Conservation (phyloP, 2,113 vertebrate genomes). For the Speoplatyrhinus poulsoni region DNA sequence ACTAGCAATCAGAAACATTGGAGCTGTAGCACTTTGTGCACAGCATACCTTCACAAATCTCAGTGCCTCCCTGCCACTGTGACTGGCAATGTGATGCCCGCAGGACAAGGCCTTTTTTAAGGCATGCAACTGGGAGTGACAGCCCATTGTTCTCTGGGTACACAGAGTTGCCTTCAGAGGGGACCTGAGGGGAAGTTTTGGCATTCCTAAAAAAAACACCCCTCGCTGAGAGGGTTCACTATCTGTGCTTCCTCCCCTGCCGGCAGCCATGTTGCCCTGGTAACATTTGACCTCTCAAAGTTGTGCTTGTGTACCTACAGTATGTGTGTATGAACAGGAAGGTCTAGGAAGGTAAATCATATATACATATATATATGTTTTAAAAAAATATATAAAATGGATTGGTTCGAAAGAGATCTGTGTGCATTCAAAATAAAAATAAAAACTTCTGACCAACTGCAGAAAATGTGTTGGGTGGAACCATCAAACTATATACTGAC, state of each 20-base stretch:
- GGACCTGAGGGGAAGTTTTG: constrained; percentile 23
- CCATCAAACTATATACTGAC: not conserved
- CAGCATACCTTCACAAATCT: constrained; percentile 8
- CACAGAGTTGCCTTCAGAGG: constrained; percentile 41
- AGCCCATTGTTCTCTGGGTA: constrained; percentile 46
- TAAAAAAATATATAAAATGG: too few species aligned
- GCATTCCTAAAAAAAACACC: constrained; percentile 46
- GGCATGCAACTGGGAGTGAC: constrained; percentile 17
- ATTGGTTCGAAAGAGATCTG: too few species aligned
- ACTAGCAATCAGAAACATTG: not conserved
- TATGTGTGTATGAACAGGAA: not conserved
- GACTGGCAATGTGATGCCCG: constrained; percentile 31
- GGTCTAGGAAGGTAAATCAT: too few species aligned
- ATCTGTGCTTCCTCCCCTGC: constrained; percentile 37
- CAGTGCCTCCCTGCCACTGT: constrained; percentile 21
- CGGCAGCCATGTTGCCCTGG: constrained; percentile 34
- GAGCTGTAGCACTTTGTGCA: not conserved
- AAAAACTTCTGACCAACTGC: constrained; percentile 35
- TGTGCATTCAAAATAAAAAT: not conserved
- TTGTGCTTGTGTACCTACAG: not conserved
- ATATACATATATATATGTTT: too few species aligned
- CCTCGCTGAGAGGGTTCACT: constrained; percentile 25
- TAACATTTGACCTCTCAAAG: constrained; percentile 35
- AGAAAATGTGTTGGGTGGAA: constrained; percentile 36
- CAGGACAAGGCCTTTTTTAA: constrained; percentile 24